A percentile compares a stretch with the other conserved stretches of the same genome.
Evolutionary conservation across 2,888 invertebrate genomes (phyloP).

Genomic region (Hydrotaea cyrtoneurina): DNA sequence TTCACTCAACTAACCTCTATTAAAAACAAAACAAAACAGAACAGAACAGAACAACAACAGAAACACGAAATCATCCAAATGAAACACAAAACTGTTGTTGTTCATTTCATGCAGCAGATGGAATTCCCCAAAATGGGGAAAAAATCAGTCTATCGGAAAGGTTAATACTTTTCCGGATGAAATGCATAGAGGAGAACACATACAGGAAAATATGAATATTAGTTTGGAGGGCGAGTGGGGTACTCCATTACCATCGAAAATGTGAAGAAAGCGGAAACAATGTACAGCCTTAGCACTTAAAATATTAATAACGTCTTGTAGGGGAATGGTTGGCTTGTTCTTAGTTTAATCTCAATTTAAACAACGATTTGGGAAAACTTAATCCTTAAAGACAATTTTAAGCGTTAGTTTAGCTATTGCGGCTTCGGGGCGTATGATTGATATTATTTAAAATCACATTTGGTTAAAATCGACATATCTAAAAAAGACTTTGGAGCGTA

Average conservation of each 20-base stretch:
- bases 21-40: no score
- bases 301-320: neutral
- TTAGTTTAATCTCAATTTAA: no score
- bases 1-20: constrained; percentile 13
- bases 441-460: no score
- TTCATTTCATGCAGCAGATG: constrained; percentile 9
- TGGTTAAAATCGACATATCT: no score
- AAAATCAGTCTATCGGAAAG: constrained; percentile 1
- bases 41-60: neutral
- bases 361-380: no score
- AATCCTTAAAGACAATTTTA: no score
- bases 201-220: neutral
- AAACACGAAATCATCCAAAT: neutral
- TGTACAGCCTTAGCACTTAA: neutral
- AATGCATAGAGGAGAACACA: neutral
- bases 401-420: no score
- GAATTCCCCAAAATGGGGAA: constrained; percentile 3
- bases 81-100: neutral
- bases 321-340: no score
- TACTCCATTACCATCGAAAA: no score
- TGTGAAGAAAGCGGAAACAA: neutral
- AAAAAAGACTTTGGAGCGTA: no score
- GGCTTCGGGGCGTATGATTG: no score
- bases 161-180: constrained; percentile 22
- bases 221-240: neutral